Conservation (phyloP, 2,888 invertebrate genomes). For the Cheilosia vulpina region DNA sequence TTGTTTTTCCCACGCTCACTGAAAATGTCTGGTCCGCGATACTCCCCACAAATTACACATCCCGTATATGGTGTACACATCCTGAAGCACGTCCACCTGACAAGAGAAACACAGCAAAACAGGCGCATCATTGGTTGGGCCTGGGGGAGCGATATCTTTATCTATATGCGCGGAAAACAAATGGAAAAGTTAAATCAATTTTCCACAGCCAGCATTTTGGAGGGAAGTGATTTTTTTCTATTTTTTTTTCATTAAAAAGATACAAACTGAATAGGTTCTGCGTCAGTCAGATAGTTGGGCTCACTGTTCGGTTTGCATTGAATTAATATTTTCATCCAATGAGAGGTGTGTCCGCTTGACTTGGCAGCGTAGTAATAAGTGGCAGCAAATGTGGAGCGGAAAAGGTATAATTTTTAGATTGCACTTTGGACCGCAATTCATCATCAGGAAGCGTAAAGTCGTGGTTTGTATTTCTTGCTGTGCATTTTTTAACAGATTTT, state of each 20-base stretch:
- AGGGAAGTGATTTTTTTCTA: conserved; percentile 15
- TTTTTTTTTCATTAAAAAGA: conserved; percentile 31
- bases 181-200: conserved; percentile 33
- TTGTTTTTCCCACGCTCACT: background rate
- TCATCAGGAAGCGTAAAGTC: too few species aligned
- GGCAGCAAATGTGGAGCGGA: background rate
- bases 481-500: background rate
- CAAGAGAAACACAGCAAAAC: conserved; percentile 33
- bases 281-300: background rate
- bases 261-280: conserved; percentile 4
- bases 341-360: conserved; percentile 10
- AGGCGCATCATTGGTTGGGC: conserved; percentile 12
- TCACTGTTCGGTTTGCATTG: conserved; percentile 32
- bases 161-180: background rate
- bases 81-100: conserved; percentile 7
- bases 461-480: too few species aligned
- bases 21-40: conserved; percentile 26
- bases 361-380: conserved; percentile 6
- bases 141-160: background rate
- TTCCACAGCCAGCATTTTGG: conserved; percentile 22
- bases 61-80: conserved; percentile 19
- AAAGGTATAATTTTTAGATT: conserved; percentile 10
- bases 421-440: too few species aligned
- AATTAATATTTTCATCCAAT: conserved; percentile 68
- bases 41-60: conserved; percentile 35